A percentile compares a stretch with the other conserved stretches of the same genome.
phyloP scores from a whole-genome alignment of 2,888 invertebrate genomes.

The Drosophila mercatorum region DNA sequence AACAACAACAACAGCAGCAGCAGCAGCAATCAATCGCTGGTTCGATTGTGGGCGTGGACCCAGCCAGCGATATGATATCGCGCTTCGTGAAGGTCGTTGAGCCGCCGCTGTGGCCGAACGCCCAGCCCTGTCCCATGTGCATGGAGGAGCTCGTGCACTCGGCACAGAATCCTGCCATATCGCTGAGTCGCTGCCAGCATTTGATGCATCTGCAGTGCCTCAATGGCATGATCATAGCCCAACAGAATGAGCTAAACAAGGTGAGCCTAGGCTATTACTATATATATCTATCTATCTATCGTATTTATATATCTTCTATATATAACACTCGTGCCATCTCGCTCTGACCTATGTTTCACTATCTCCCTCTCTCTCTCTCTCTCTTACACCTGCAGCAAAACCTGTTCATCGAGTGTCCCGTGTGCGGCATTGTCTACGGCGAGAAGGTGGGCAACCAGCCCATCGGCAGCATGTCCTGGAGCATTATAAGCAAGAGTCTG shows the following conservation, averaged over 20 bases:
- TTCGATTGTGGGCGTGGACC: conserved; percentile 86
- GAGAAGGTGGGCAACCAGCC: conserved; percentile 93
- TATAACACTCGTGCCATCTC: neutral
- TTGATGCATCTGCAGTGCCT: conserved; percentile 92
- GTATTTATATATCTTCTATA: too few species aligned
- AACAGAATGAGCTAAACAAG: conserved; percentile 85
- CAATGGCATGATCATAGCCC: conserved; percentile 89
- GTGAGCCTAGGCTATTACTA: conserved; percentile 32
- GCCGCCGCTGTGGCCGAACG: conserved; percentile 88
- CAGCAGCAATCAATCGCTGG: conserved; percentile 83
- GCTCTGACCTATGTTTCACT: conserved; percentile 6
- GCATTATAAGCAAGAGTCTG: conserved; percentile 88
- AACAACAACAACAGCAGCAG: conserved; percentile 70
- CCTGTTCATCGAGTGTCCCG: conserved; percentile 93
- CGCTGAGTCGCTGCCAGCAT: conserved; percentile 91
- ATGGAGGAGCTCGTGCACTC: conserved; percentile 86
- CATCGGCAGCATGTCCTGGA: conserved; percentile 93
- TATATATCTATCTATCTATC: too few species aligned
- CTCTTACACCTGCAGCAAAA: conserved; percentile 80
- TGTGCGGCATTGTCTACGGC: conserved; percentile 94
- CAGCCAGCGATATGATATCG: conserved; percentile 87
- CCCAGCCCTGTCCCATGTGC: conserved; percentile 90
- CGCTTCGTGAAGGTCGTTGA: conserved; percentile 89
- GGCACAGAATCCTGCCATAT: conserved; percentile 87
- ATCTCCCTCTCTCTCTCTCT: neutral